Evolutionary conservation across 2,113 vertebrate genomes (phyloP).

Genomic region (Calonectris borealis): DNA sequence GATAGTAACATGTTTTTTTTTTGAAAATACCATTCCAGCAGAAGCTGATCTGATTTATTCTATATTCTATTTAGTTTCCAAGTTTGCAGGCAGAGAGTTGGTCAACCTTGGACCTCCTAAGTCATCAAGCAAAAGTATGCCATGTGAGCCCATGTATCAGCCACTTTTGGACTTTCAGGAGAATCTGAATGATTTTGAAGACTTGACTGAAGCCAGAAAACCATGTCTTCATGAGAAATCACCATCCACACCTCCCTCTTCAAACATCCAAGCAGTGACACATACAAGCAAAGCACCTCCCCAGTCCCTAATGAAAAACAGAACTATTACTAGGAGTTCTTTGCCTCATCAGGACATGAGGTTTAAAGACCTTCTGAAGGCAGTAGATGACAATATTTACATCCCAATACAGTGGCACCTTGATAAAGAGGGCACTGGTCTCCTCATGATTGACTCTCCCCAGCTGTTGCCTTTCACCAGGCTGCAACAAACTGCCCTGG

Average conservation of each 20-base stretch:
- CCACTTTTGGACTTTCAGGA: slow-evolving; percentile 63
- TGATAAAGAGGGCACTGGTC: slow-evolving; percentile 8
- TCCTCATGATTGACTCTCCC: slow-evolving; percentile 39
- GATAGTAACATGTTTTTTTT: background rate
- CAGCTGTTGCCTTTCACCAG: slow-evolving; percentile 67
- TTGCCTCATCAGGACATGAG: background rate
- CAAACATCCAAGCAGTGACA: slow-evolving; percentile 55
- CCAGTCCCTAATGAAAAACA: slow-evolving; percentile 55
- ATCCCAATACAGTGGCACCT: background rate
- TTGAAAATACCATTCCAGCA: background rate
- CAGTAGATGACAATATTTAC: slow-evolving; percentile 45
- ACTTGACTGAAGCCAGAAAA: slow-evolving; percentile 8
- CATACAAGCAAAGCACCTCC: slow-evolving; percentile 64
- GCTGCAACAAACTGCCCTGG: slow-evolving; percentile 63
- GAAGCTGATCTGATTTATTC: background rate
- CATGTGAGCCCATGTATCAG: slow-evolving; percentile 61
- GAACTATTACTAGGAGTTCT: slow-evolving; percentile 6
- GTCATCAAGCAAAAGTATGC: slow-evolving; percentile 31
- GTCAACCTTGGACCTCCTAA: slow-evolving; percentile 69
- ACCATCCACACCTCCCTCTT: background rate
- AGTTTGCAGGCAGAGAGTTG: slow-evolving; percentile 73
- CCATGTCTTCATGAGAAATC: slow-evolving; percentile 54
- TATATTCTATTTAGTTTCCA: slow-evolving; percentile 70
- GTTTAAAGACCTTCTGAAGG: slow-evolving; percentile 67
- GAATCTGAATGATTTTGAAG: slow-evolving; percentile 58